Evolutionary conservation across 1,140 invertebrate species (phyloP).

Genomic region (Streblospio benedicti): DNA sequence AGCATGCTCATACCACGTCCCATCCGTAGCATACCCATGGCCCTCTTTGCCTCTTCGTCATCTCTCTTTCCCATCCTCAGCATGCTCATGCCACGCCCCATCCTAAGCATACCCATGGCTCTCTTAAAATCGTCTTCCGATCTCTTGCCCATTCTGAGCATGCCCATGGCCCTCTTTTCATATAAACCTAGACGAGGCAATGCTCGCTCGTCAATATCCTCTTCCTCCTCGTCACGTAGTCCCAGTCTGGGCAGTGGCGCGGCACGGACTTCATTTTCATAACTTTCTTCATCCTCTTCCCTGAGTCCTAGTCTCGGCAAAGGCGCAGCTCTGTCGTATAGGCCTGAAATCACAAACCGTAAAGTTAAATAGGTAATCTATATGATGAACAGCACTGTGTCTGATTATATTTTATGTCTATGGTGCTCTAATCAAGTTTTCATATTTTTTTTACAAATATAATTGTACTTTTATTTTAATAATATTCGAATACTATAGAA

Average conservation of each 20-base stretch:
- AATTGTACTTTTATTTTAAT: too few relatives aligned
- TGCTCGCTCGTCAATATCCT: too few relatives aligned
- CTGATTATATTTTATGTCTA: too few relatives aligned
- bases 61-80: neutral
- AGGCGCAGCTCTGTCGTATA: constrained; percentile 5
- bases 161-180: constrained; percentile 1
- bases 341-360: too few relatives aligned
- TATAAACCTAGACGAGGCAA: neutral
- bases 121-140: neutral
- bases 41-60: neutral
- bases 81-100: neutral
- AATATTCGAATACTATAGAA: too few relatives aligned
- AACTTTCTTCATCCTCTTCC: constrained; percentile 3
- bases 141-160: constrained; percentile 5
- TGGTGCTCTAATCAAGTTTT: too few relatives aligned
- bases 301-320: constrained; percentile 1
- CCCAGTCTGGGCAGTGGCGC: neutral
- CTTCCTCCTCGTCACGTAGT: constrained; percentile 1
- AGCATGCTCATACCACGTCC: constrained; percentile 8
- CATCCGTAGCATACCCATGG: constrained; percentile 12
- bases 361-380: too few relatives aligned
- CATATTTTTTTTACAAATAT: too few relatives aligned
- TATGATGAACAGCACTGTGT: too few relatives aligned
- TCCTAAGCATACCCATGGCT: neutral
- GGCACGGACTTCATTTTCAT: neutral